Percentiles rank a stretch among this genome's conserved stretches.
Evolutionary conservation across 2,113 vertebrate species (phyloP).

Genomic region (Stercorarius parasiticus): DNA sequence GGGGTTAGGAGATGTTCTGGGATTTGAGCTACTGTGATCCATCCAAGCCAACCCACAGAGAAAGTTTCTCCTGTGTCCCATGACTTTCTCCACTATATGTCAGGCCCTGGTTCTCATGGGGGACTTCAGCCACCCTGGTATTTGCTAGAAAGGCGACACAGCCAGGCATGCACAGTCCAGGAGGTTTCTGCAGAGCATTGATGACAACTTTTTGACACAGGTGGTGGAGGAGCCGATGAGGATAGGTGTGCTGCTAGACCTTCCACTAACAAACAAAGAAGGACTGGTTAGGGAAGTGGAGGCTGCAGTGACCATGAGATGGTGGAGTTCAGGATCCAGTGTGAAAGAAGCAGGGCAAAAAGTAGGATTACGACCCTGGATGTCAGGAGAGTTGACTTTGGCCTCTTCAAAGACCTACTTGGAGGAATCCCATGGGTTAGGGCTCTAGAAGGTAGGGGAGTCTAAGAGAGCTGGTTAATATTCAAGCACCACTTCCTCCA

Average conservation of each 20-base stretch:
- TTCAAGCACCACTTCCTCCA: neutral
- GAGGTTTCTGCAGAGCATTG: neutral
- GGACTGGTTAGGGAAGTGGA: too few relatives aligned
- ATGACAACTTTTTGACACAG: neutral
- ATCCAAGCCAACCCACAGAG: neutral
- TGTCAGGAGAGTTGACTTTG: neutral
- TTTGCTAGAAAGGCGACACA: neutral
- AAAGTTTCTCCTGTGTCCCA: neutral
- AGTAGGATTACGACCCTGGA: neutral
- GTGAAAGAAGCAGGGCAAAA: neutral
- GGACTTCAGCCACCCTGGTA: neutral
- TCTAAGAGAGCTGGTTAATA: neutral
- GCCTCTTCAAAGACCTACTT: neutral
- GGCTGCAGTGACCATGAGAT: neutral
- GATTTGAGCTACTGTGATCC: fast-evolving
- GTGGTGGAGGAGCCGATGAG: neutral
- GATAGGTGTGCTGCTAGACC: neutral
- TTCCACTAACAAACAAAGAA: neutral
- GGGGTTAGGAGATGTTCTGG: neutral
- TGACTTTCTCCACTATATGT: neutral
- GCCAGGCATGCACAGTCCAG: neutral
- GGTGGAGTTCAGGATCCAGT: neutral
- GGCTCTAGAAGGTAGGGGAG: neutral
- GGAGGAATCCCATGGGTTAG: neutral
- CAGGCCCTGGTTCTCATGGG: neutral